Evolutionary conservation across 2,113 vertebrate genomes (phyloP), one percentile per base, ranked within the genome.

Genomic region (Chaetops frenatus): DNA sequence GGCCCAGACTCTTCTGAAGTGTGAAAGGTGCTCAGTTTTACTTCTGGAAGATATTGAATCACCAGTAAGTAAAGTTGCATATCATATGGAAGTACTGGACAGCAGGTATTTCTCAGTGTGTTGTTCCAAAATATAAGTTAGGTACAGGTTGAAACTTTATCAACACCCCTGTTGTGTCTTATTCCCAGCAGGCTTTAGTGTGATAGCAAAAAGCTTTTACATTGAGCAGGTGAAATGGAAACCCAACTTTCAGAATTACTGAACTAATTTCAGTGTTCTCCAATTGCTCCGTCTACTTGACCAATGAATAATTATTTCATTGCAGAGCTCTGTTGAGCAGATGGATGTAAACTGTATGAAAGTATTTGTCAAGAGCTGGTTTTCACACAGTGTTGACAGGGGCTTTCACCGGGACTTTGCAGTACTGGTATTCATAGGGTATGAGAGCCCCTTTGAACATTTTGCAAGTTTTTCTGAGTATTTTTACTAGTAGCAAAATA

Each of bases 31-130:
- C 94, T 99, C 99, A 27, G 99, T 99, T 45, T 98, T 99, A 92
- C 98, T 99, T 76, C 97, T 99, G 81, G 99, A 99, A 97, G 99
- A 99, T 97, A 99, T 99, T 6, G 99, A 99, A 72, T 99, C 99
- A 81, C 99, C 99, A 94, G 99, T 99, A 98, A 98, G 98, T 97
- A 28, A 10, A 62, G 48, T 8, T 92, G n/a, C 5, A 14, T 48
- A 28, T 23, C n/a, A 7, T 10, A 28, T 36, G 5, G 25, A 62
- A 88, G 27, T 48, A 36, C 25, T 53, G 56, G 36, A 53, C 53
- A 87, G 47, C 22, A 58, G 47, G 12, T 62, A 16, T 47, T 90
- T 70, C 58, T 25, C 44, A 60, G 12, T 24, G 53, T 1, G 1
- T 61, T 23, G 3, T 66, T 92, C 66, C 83, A 48, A 72, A 44